Evolutionary conservation across 2,888 invertebrate species (phyloP), one percentile per base, ranked within the genome.

Genomic region (Drosophila nr. fundita): DNA sequence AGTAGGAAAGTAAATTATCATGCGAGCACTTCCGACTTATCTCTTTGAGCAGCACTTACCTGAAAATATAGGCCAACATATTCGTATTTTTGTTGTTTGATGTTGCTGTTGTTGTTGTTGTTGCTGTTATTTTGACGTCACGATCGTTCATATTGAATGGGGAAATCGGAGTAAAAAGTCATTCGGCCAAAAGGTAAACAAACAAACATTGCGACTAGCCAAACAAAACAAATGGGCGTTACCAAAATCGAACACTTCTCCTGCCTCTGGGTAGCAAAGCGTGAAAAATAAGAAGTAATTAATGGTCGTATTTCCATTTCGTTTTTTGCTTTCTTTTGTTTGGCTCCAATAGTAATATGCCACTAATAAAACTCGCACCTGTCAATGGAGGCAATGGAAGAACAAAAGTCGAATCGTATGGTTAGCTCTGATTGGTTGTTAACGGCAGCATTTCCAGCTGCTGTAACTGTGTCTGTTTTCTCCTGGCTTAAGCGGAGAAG

Each of bases 181-280:
- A 63, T 38, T 76, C 69, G 68, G 64, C 38, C 29, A 62, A 87
- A 89, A 89, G 59, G 79, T 87, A 84, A 84, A 84, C 87, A 84
- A 84, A 84, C 84, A 89, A 64, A 45, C 45, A 45, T 45, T 45
- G 74, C 86, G 68, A 73, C 77, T 74, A 82, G 70, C 78, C 80
- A 88, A 86, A 80, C 84, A 89, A 89, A 85, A 80, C 83, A 90
- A 84, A 86, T 78, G 81, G 90, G 91, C 87, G 91, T 89, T 80
- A 65, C 82, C 80, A 61, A 75, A 67, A 55, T 59, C 68, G 66
- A 73, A 69, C 49, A 66, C 78, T 79, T 67, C 87, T 82, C 83
- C 76, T 64, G 71, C 67, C 57, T 53, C 4, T 45, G 67, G 65
- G 65, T 15, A 7, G 45, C 24, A 45, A 74, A 76, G 80, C 69